phyloP scores from a whole-genome alignment of 1,140 invertebrate species.

The Procambarus clarkii region DNA sequence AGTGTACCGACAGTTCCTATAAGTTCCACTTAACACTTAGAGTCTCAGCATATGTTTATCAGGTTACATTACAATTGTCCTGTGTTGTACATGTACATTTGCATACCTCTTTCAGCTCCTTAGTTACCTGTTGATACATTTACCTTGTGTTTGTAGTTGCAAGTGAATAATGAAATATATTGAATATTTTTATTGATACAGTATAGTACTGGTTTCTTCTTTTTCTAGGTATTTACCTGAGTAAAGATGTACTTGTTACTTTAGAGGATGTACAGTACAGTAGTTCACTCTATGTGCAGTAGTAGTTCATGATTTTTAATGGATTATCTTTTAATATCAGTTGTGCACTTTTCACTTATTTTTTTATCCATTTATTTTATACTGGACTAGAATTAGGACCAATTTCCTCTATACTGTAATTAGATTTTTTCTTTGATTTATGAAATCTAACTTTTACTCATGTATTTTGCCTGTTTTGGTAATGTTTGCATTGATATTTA shows the following conservation, averaged over 20 bases:
- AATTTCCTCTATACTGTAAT: too few relatives aligned
- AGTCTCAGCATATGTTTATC: conserved; percentile 16
- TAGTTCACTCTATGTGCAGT: too few relatives aligned
- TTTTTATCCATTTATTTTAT: neutral
- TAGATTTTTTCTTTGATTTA: too few relatives aligned
- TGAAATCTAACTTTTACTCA: neutral
- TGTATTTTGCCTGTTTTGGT: neutral
- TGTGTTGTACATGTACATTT: conserved; percentile 19
- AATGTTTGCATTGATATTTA: neutral
- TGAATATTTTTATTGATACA: neutral
- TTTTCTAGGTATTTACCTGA: neutral
- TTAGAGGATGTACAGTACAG: too few relatives aligned
- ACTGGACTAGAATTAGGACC: neutral
- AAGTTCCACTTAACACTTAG: conserved; percentile 43
- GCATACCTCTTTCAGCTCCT: neutral
- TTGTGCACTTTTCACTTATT: neutral
- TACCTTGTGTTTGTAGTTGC: neutral
- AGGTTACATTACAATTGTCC: neutral
- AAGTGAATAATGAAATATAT: neutral
- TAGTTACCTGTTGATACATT: neutral
- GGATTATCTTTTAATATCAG: neutral
- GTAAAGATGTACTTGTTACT: neutral
- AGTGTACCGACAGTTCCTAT: conserved; percentile 41
- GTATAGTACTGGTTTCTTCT: neutral
- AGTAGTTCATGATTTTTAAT: neutral